Evolutionary conservation across 1,140 invertebrate species (phyloP), one percentile per base, ranked within the genome.

Genomic region (Bombus sibiricus): DNA sequence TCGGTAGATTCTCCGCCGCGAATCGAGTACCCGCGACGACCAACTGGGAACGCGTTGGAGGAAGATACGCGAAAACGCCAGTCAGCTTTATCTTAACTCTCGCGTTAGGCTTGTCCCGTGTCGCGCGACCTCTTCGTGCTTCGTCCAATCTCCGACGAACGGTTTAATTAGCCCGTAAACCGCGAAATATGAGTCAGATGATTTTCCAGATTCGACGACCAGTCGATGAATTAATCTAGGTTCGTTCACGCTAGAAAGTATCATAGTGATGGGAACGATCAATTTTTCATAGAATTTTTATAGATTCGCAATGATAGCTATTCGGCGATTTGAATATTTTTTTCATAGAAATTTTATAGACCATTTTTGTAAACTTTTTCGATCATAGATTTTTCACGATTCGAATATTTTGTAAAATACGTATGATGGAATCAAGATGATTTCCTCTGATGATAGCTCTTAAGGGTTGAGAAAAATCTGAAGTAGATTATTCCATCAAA

Each of bases 81-180:
- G 47, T 53, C 47, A 53, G 18, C 47, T 22, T 53, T 53, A 22
- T 53, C 47, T 18, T 53, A 53, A 53, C 47, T 53, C 47, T 53
- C 47, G 47, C 47, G 47, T 53, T 22, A 53, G 47, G 47, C 1
- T 53, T 22, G 47, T 53, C 47, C 47, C 47, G 47, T 2, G 37
- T 71, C 37, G 66, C n/a, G 39, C 39, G 10, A 47, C 18, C n/a
- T 68, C 22, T 68, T 22, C 2, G 0, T 9, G 15, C n/a, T 25
- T 32, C 41, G 41, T n/a, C 41, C 9, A 18, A 12, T 47, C 18
- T 10, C 0, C 72, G 41, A 47, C n/a, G 73, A 32, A 75, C 73
- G 22, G 43, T 53, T 75, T 32, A 75, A 75, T 75, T 75, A 75
- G 25, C 68, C 66, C 10, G 66, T 68, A 39, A 39, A 69, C 68